phyloP scores from a whole-genome alignment of 2,113 vertebrate genomes.

The Rhodinocichla rosea region DNA sequence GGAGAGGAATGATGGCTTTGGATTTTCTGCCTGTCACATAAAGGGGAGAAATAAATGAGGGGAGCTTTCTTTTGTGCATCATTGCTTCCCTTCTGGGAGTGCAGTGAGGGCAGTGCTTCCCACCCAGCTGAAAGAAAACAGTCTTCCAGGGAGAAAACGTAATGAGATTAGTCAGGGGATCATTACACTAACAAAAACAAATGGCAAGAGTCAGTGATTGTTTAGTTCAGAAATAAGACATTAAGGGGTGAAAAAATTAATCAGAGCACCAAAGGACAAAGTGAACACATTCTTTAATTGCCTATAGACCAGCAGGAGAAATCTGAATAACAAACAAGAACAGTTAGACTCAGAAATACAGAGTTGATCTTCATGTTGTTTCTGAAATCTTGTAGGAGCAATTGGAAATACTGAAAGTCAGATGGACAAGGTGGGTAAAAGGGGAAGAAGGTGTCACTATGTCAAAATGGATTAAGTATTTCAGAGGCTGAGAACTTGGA shows the following conservation, averaged over 20 bases:
- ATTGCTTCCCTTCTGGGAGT: slow-evolving; percentile 1
- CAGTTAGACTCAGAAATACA: neutral
- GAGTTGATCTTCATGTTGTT: neutral
- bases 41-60: neutral
- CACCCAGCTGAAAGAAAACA: neutral
- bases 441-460: neutral
- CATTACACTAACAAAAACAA: slow-evolving; percentile 23
- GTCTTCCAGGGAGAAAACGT: neutral
- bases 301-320: neutral
- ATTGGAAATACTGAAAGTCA: neutral
- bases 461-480: neutral
- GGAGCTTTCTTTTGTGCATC: neutral
- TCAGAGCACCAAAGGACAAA: neutral
- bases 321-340: neutral
- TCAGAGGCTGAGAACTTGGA: neutral
- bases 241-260: neutral
- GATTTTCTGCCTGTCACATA: neutral
- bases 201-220: neutral
- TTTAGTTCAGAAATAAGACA: neutral
- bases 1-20: neutral
- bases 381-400: neutral
- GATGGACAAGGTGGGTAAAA: neutral
- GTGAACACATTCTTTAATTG: neutral
- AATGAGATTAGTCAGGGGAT: slow-evolving; percentile 5
- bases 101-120: neutral